Evolutionary conservation across 2,888 invertebrate species (phyloP), one percentile per base, ranked within the genome.

Genomic region (Marronus borbonicus): DNA sequence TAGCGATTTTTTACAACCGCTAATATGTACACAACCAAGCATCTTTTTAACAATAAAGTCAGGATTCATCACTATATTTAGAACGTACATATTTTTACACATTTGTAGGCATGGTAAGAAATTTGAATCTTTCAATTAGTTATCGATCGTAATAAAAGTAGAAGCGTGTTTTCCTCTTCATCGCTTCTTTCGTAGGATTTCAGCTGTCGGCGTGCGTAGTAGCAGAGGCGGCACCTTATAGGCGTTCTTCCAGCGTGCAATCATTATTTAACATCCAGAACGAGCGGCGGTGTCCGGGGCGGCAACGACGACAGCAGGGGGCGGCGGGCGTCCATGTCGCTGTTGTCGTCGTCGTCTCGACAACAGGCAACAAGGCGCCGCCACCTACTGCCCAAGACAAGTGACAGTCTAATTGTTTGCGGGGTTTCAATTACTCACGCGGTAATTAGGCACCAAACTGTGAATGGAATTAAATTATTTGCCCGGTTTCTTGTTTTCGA

Each of bases 391-490:
- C 81, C 86, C 84, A 85, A 87, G 86, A 87, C 87, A 86, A 87
- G 86, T 87, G 87, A 87, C 87, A 87, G 86, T 87, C 86, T 87
- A 88, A 87, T 88, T 87, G 87, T 87, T 87, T 86, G 87, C 85
- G 87, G 87, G 87, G 88, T 87, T 87, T 87, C 87, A 87, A 87
- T 88, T 88, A 88, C 87, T 85, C 82, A 84, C 84, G 83, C 84
- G 84, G 85, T 87, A 87, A 87, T 88, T 87, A 87, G 88, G 87
- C 86, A 87, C 87, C 87, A 87, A 87, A 87, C 88, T 88, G 88
- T 85, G 88, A 86, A 85, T 84, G 85, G 86, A 87, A 88, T 88
- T 87, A 86, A 86, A 87, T 87, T 88, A 88, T 87, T 88, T 88
- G 87, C 86, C 86, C 84, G 86, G 86, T 85, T 86, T 87, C 85